Evolutionary conservation across 53 echinoderm and acorn worm genomes (phyloP).

Genomic region (Paracentrotus lividus): DNA sequence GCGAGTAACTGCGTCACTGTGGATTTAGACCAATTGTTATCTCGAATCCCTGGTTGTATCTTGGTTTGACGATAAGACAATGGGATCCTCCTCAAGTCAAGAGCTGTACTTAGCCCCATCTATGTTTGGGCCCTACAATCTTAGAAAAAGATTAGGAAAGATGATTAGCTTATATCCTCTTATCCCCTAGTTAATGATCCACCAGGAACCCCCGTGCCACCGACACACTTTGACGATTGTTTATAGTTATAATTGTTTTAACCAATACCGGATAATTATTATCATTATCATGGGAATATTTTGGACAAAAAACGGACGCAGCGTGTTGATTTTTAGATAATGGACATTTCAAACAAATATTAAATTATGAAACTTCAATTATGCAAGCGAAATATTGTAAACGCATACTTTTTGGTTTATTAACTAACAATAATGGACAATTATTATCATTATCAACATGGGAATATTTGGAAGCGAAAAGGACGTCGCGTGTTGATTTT

Average conservation of each 20-base stretch:
- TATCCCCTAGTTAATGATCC: constrained; percentile 7
- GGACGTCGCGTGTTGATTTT: not conserved
- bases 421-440: not conserved
- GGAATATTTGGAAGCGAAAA: not conserved
- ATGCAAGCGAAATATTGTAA: too few relatives aligned
- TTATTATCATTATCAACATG: not conserved
- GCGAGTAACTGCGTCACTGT: not conserved
- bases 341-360: not conserved
- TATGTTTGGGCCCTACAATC: not conserved
- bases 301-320: not conserved
- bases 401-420: too few relatives aligned
- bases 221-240: not conserved
- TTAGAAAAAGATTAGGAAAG: not conserved
- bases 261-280: not conserved
- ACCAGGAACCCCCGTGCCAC: not conserved
- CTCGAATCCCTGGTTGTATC: not conserved
- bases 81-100: not conserved
- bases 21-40: not conserved
- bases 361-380: too few relatives aligned
- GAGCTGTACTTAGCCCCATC: not conserved
- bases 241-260: not conserved
- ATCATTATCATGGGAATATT: not conserved
- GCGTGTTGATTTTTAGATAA: not conserved
- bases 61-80: not conserved
- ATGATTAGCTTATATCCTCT: not conserved